Evolutionary conservation across 2,888 invertebrate species (phyloP), one percentile per base, ranked within the genome.

Genomic region (Eremobia ochroleuca): DNA sequence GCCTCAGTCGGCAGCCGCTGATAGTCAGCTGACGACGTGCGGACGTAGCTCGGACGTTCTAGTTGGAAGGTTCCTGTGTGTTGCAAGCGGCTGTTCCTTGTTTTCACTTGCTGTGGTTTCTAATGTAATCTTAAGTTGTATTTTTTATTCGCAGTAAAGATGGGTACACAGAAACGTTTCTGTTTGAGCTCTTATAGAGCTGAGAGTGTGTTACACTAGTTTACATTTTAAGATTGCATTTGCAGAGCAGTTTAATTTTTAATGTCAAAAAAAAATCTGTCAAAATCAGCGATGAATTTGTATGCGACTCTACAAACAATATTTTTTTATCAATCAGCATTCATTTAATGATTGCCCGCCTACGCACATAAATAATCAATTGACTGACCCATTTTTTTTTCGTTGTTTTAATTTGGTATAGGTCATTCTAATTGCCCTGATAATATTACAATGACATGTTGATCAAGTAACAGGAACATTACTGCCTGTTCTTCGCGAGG

Each of bases 21-120:
- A 83, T 87, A 77, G 74, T 86, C 77, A 59, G 68, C 9, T 55
- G 34, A 34, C 46, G 67, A 65, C 49, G 59, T 28, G 34, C 4
- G 49, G 6, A 18, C 21, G 46, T 40, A 43, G 13, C 34, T 68
- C 62, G 77, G 73, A 72, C 62, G 69, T 46, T 18, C 49, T 46
- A 74, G 76, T 87, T 76, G 25, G 34, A 73, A 18, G 64, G 71
- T 84, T 86, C 85, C 85, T 66, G 65, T 73, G 52, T 87, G 73
- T 15, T 58, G 76, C 87, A 86, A 86, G 52, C 25, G 13, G n/a
- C 64, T 37, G 67, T 88, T 84, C 85, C 81, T 86, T 66, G 85
- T 88, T 88, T 86, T 85, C 83, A 78, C 76, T 77, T 64, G n/a
- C 21, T 59, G 43, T 64, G 67, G 66, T 83, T 83, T 66, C 28